Conservation (phyloP, 2,797 vertebrate species). For the Syngnathus acus region DNA sequence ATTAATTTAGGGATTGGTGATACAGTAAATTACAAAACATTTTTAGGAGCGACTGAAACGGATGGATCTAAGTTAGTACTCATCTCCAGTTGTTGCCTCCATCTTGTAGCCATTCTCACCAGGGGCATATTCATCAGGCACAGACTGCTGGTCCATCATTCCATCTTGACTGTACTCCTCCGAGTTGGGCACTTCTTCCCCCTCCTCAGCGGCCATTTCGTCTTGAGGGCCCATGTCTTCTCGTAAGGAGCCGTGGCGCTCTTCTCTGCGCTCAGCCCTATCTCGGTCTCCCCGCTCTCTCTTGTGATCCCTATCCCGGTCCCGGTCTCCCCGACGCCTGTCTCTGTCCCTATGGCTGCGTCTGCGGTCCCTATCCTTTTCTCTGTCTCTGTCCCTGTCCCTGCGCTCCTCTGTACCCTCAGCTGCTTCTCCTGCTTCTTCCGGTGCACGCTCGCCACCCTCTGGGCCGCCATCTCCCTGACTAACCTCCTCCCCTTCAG, state of each 20-base stretch:
- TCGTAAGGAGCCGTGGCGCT: conserved; percentile 56
- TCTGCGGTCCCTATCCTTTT: conserved; percentile 72
- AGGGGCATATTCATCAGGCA: conserved; percentile 77
- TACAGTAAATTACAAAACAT: conserved; percentile 18
- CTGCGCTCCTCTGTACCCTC: conserved; percentile 67
- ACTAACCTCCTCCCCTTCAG: conserved; percentile 55
- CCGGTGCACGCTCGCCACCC: conserved; percentile 35
- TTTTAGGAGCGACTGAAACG: conserved; percentile 5
- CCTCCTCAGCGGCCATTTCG: conserved; percentile 57
- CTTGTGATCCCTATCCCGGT: conserved; percentile 80
- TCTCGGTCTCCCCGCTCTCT: conserved; percentile 73
- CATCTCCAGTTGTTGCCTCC: conserved; percentile 70
- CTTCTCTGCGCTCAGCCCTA: conserved; percentile 73
- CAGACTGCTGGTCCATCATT: conserved; percentile 76
- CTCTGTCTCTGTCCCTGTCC: conserved; percentile 68
- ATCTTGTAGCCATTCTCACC: conserved; percentile 80
- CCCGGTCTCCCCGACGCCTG: conserved; percentile 70
- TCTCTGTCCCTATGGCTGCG: conserved; percentile 76
- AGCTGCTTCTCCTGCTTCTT: conserved; percentile 69
- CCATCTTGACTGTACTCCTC: conserved; percentile 79
- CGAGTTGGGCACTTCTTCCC: conserved; percentile 35
- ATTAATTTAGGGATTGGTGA: conserved; percentile 6
- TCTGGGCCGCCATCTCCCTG: conserved; percentile 36
- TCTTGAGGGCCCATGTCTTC: conserved; percentile 59
- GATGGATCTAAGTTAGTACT: conserved; percentile 52